Conservation (phyloP, 2,113 vertebrate species). For the Accipiter virgatus region DNA sequence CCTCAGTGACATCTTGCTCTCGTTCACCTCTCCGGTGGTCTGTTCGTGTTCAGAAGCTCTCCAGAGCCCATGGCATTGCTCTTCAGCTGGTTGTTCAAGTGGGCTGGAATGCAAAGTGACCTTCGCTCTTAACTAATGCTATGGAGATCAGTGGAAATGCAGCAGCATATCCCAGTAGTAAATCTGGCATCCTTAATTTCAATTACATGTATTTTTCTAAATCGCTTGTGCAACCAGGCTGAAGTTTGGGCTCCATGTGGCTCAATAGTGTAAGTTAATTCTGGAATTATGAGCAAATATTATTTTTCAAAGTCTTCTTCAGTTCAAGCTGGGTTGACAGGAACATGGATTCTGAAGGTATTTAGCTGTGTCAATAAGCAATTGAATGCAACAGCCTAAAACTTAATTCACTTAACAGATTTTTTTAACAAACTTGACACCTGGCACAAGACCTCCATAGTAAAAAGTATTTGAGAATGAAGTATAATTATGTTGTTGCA, state of each 20-base stretch:
- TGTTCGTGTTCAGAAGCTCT: background rate
- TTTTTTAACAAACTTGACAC: background rate
- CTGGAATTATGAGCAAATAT: background rate
- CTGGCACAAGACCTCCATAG: background rate
- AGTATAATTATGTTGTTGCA: background rate
- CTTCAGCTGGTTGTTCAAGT: background rate
- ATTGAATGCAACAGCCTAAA: background rate
- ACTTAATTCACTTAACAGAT: background rate
- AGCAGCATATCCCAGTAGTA: constrained; percentile 21
- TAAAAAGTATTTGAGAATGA: background rate
- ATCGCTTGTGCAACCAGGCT: background rate
- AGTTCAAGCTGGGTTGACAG: background rate
- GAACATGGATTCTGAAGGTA: background rate
- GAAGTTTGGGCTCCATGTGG: background rate
- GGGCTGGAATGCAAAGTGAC: background rate
- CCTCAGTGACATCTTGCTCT: background rate
- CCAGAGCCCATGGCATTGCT: background rate
- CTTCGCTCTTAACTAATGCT: background rate
- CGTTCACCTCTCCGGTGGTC: background rate
- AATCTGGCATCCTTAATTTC: constrained; percentile 30
- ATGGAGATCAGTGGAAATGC: constrained; percentile 18
- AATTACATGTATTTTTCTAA: background rate
- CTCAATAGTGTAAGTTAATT: background rate
- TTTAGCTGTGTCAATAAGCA: background rate
- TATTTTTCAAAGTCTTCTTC: background rate